Base-by-base conservation (phyloP, 2,797 vertebrate genomes). In the Otolemur crassicaudatus region DNA sequence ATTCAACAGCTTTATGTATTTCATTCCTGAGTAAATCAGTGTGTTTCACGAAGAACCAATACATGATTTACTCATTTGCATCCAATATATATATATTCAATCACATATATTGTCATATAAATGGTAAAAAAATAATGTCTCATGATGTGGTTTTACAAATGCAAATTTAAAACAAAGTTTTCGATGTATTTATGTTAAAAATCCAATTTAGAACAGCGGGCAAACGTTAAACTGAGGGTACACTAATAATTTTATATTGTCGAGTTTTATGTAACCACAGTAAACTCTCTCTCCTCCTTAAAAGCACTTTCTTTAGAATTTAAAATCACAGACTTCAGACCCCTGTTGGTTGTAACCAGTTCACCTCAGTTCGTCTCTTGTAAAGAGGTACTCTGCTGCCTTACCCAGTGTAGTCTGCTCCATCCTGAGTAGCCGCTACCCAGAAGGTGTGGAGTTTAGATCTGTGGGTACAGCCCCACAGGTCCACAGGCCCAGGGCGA, bases 1-100 rank as follows among this genome's bases (percentile, higher is more conserved):
- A 98, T 96, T 96, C 97, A 96, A 97, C 90, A 97, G 85, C 93
- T 96, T 98, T 97, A 91, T 83, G 96, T 93, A 93, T 97, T 98
- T 97, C 81, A 97, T 97, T 96, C 61, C 75, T 91, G 87, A 97
- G 73, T 92, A 98, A 96, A 92, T 83, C n/a, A 72, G 53, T 93
- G 89, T 46, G 69, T 97, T 97, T 98, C 96, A 79, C n/a, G 67
- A 93, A 76, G 25, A 97, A 91, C 20, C 96, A 97, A 93, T 46
- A 22, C 87, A 82, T 58, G 87, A 83, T 90, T 94, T 94, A 88
- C 56, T 95, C 58, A 72, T 88, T 96, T 95, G 10, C 87, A 92
- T 79, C 13, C 87, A 87, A 88, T 81, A 94, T n/a, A 87, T 67
- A 87, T n/a, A 82, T 23, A 70, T 37, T 22, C n/a, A 40, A 10